Percentiles rank a stretch among this genome's conserved stretches.
phyloP scores from a whole-genome alignment of 2,113 vertebrate genomes.

The Montifringilla adamsi region DNA sequence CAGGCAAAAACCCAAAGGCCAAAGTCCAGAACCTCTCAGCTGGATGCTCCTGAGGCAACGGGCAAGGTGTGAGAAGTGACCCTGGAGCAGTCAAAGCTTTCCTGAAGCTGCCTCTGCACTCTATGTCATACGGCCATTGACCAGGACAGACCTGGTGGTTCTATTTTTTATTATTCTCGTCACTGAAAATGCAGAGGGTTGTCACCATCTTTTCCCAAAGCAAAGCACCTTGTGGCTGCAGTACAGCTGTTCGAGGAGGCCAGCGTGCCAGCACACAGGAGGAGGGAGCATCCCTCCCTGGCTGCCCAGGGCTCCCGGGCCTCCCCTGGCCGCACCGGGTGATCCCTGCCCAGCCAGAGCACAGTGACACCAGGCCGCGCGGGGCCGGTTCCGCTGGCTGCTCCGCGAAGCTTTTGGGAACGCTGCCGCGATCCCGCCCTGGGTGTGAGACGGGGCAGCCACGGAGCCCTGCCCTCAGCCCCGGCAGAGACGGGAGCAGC shows the following conservation, averaged over 20 bases:
- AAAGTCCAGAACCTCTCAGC: not conserved
- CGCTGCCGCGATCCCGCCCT: too few relatives aligned
- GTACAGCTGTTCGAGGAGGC: accelerated
- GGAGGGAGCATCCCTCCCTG: accelerated
- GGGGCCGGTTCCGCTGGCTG: not conserved
- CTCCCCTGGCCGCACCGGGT: not conserved
- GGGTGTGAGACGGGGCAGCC: not conserved
- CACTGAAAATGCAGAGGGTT: accelerated
- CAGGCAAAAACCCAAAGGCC: not conserved
- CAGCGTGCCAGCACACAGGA: accelerated
- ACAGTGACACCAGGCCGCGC: not conserved
- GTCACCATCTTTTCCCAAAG: accelerated
- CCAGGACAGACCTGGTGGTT: accelerated
- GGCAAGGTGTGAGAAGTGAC: accelerated
- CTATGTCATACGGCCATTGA: accelerated
- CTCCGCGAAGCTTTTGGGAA: accelerated
- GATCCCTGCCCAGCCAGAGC: not conserved
- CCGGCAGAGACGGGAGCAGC: accelerated
- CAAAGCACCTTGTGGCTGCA: accelerated
- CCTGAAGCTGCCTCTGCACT: not conserved
- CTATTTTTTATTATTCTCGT: accelerated
- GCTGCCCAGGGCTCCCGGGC: too few relatives aligned
- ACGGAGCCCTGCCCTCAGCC: accelerated
- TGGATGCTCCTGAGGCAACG: not conserved
- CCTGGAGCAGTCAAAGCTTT: not conserved